phyloP scores from a whole-genome alignment of 1,140 invertebrate genomes.

The Centruroides sculpturatus region DNA sequence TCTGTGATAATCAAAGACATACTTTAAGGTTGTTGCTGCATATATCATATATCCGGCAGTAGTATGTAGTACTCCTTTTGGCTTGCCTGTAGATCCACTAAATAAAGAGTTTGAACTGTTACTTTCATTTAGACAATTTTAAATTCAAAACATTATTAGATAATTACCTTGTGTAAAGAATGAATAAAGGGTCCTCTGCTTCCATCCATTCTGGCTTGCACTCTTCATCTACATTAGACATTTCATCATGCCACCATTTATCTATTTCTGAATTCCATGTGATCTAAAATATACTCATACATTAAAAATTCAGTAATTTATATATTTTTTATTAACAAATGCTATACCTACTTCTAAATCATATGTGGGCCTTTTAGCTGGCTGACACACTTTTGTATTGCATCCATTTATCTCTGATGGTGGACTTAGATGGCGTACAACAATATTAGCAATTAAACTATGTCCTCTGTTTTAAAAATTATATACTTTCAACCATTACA shows the following conservation, averaged over 20 bases:
- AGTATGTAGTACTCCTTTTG: conserved; percentile 92
- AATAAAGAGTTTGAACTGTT: neutral
- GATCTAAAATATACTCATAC: neutral
- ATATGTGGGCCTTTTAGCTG: no score
- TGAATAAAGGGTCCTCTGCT: conserved; percentile 90
- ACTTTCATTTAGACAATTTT: no score
- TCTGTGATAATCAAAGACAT: conserved; percentile 86
- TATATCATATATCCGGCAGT: conserved; percentile 87
- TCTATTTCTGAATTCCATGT: conserved; percentile 63
- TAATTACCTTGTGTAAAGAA: conserved; percentile 63
- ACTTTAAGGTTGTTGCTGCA: conserved; percentile 75
- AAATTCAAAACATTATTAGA: no score
- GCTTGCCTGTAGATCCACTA: conserved; percentile 88
- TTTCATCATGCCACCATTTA: conserved; percentile 78
- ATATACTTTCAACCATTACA: no score
- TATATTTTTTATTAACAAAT: no score
- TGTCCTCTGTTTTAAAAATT: no score
- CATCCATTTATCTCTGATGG: no score
- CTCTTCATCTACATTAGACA: conserved; percentile 51
- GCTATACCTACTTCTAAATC: no score
- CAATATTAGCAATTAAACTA: no score
- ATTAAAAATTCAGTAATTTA: no score
- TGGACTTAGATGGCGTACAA: no score
- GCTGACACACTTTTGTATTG: no score
- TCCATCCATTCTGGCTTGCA: conserved; percentile 88